phyloP scores from a whole-genome alignment of 2,888 invertebrate genomes.

The Pegoplata infirma region DNA sequence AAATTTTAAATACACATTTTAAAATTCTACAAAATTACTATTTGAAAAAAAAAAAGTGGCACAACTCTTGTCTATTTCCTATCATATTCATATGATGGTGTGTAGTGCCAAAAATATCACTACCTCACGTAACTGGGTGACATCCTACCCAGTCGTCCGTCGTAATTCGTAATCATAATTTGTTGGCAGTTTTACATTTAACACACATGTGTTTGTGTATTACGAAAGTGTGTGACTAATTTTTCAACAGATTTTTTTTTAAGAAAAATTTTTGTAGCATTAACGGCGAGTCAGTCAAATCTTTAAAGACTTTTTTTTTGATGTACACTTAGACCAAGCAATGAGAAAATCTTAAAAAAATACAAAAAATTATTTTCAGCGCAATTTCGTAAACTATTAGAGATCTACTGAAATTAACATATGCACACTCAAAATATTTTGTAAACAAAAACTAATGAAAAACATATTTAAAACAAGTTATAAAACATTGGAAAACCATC shows the following conservation, averaged over 20 bases:
- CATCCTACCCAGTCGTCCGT: neutral
- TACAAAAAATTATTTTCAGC: too few species aligned
- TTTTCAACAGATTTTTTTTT: neutral
- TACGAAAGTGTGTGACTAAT: conserved; percentile 40
- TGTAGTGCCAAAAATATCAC: neutral
- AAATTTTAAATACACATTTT: neutral
- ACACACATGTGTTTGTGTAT: conserved; percentile 15
- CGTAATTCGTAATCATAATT: conserved; percentile 1
- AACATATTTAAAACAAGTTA: too few species aligned
- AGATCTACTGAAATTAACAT: too few species aligned
- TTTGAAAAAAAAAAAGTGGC: too few species aligned
- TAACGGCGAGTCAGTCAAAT: neutral
- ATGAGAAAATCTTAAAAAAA: too few species aligned
- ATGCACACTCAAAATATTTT: too few species aligned
- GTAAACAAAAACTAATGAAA: too few species aligned
- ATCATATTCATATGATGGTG: neutral
- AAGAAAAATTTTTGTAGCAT: neutral
- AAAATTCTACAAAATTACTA: too few species aligned
- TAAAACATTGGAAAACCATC: too few species aligned
- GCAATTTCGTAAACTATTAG: too few species aligned
- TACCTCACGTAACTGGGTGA: neutral
- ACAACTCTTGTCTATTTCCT: neutral
- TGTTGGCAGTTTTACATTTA: conserved; percentile 32
- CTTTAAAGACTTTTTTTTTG: neutral
- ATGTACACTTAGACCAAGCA: too few species aligned